Base-by-base conservation (phyloP, 2,113 vertebrate genomes). In the Chloroceryle aenea region DNA sequence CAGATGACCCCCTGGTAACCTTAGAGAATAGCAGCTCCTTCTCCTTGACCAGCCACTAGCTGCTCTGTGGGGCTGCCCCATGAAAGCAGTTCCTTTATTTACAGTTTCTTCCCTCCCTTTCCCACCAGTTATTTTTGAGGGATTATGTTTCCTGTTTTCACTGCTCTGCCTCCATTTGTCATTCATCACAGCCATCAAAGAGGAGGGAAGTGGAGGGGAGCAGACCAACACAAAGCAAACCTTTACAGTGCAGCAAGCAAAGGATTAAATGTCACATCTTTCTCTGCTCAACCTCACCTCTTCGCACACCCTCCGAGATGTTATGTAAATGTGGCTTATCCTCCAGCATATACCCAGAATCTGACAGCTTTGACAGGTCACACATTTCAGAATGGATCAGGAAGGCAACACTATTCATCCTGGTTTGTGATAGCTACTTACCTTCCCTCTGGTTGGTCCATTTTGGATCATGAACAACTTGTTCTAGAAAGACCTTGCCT, bases 101-200 rank as follows among this genome's bases (percentile, higher is more conserved):
- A 89, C 53, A 67, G 52, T 61, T 94, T 75, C 83, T 95, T 91
- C 75, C 64, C 68, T 94, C 83, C 52, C 34, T 92, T 93, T 93
- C 90, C 93, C 85, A 95, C 56, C 48, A 56, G 61, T 85, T 93
- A 90, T 95, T 93, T 96, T 52, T 75, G 61, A 93, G 40, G 64
- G 85, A 95, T 88, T 92, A 85, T 14, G 25, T 93, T 96, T 97
- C 94, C 93, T 95, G 96, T 96, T 97, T 94, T 96, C 91, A 91
- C 93, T 84, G 89, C 53, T 95, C 85, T 96, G 56, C 73, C 79
- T 93, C 90, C 82, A 90, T 93, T 83, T 90, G 87, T 94, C 94
- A 95, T 84, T 95, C 95, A 94, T 85, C 94, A 83, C 71, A 55
- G 72, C 56, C 81, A 88, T 96, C 93, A 91, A 82, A 81, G 56